Base-by-base conservation (phyloP, 2,888 invertebrate species). In the Orchesella flavescens region DNA sequence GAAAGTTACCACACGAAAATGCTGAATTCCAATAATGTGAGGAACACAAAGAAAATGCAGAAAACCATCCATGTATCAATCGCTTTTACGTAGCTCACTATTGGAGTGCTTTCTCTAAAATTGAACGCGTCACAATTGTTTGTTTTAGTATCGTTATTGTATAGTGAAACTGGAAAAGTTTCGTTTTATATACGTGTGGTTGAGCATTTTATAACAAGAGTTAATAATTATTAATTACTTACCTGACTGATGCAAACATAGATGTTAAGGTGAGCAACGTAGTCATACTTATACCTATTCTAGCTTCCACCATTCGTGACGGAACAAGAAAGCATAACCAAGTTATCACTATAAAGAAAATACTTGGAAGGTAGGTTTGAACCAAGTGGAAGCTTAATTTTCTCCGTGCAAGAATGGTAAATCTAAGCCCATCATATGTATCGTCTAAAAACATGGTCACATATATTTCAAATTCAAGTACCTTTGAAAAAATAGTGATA, bases 251-350 rank as follows among this genome's bases (percentile, higher is more conserved):
- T 15, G 86, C 84, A 65, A 87, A 87, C 87, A 87, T 87, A 1
- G 87, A 80, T 2, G 87, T 87, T 10, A 87, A 72, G 0, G 87
- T 87, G 0, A 87, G 80, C 24, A 87, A 73, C 1, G 86, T 86
- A 12, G 87, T 87, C 87, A 87, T 87, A 19, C 82, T 83, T 19
- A 87, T 85, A 44, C 87, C 87, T 21, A 87, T 87, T 71, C 86
- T 73, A 10, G 86, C 87, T 61, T 86, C 86, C 1, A 87, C 86
- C 83, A 86, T 86, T 69, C 83, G 57, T 10, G 87, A 78, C 1
- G 87, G 87, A 1, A 87, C 73, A 12, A 87, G 81, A 34, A 86
- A 87, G 53, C 86, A 86, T 0, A 87, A 74, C 83, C 86, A 86
- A 19, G 86, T 87, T n/a, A 87, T 86, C 12, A 87, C 83, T 21